Conservation (phyloP, 2,888 invertebrate genomes). For the Meandrusa payeni region DNA sequence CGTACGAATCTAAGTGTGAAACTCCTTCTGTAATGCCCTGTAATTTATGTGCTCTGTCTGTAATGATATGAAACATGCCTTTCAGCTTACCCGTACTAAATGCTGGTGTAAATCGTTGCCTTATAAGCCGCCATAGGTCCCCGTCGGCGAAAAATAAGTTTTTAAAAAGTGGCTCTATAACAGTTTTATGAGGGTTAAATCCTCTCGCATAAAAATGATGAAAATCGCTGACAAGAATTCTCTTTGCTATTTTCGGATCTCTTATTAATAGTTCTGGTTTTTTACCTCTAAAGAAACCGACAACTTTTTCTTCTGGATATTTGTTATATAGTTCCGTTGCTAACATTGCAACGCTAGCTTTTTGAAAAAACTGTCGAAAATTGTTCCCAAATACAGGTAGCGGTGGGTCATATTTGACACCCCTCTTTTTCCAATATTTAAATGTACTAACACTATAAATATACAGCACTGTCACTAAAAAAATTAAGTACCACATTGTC, state of each 20-base stretch:
- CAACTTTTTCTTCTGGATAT: constrained; percentile 61
- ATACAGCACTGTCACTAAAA: constrained; percentile 31
- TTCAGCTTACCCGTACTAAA: constrained; percentile 66
- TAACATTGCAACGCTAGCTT: constrained; percentile 56
- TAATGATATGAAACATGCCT: constrained; percentile 67
- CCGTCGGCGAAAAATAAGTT: constrained; percentile 69
- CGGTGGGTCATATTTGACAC: constrained; percentile 58
- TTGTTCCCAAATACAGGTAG: constrained; percentile 57
- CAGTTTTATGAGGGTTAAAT: constrained; percentile 48
- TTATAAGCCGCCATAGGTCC: constrained; percentile 60
- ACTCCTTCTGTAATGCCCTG: constrained; percentile 52
- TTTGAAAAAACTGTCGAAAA: constrained; percentile 48
- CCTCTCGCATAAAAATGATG: constrained; percentile 58
- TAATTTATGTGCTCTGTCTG: constrained; percentile 58
- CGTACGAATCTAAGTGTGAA: constrained; percentile 46
- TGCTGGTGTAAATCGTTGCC: constrained; percentile 62
- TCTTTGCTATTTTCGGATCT: constrained; percentile 61
- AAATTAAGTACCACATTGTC: too few species aligned
- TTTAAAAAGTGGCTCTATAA: constrained; percentile 57
- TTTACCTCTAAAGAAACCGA: constrained; percentile 57
- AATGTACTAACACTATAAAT: constrained; percentile 53
- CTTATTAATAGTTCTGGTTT: constrained; percentile 57
- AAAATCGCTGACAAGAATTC: constrained; percentile 61
- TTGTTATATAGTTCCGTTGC: constrained; percentile 54
- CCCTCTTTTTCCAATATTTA: constrained; percentile 59